Percentiles rank a stretch among this genome's conserved stretches.
phyloP scores from a whole-genome alignment of 1,140 invertebrate species.

The Tetragnatha versicolor region DNA sequence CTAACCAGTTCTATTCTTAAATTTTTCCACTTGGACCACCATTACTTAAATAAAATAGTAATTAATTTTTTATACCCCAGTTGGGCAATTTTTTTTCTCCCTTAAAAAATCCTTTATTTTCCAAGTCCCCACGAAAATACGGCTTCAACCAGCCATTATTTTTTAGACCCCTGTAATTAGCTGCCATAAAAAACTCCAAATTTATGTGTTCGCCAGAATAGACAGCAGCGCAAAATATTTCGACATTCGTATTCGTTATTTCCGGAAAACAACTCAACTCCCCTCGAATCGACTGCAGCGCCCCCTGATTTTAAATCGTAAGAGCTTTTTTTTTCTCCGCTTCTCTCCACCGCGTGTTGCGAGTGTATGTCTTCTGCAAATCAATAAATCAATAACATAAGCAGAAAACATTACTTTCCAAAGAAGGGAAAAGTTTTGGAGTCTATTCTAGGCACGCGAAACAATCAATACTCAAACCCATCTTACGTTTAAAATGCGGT shows the following conservation, averaged over 20 bases:
- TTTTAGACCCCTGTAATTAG: conserved; percentile 46
- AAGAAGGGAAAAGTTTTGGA: conserved; percentile 53
- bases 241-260: conserved; percentile 25
- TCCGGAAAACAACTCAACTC: conserved; percentile 19
- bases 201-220: conserved; percentile 5
- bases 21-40: no score
- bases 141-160: conserved; percentile 34
- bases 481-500: conserved; percentile 46
- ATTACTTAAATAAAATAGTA: conserved; percentile 49
- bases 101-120: neutral
- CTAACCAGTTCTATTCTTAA: no score
- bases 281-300: neutral
- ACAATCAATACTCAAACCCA: conserved; percentile 49
- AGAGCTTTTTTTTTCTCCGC: conserved; percentile 27
- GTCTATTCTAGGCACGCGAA: conserved; percentile 46
- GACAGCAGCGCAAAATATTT: neutral
- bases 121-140: conserved; percentile 34
- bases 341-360: neutral
- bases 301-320: conserved; percentile 32
- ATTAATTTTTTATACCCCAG: conserved; percentile 39
- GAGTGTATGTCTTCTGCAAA: conserved; percentile 42
- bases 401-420: conserved; percentile 53
- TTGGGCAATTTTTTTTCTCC: neutral
- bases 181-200: conserved; percentile 39
- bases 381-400: conserved; percentile 55